Evolutionary conservation across 2,888 invertebrate species (phyloP).

Genomic region (Microdon myrmicae): DNA sequence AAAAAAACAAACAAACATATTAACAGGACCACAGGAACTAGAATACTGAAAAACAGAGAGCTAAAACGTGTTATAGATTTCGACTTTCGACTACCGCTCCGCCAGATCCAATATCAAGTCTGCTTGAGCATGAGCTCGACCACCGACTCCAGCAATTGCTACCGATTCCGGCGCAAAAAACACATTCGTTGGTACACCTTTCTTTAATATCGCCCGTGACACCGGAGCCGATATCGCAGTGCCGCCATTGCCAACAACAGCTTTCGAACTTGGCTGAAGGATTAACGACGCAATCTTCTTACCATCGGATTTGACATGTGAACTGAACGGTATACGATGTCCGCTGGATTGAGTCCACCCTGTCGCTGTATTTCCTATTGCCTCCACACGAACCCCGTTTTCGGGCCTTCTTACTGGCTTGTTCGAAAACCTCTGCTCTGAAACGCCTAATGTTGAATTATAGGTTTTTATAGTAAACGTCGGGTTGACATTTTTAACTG

Average conservation of each 20-base stretch:
- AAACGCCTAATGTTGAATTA: constrained; percentile 59
- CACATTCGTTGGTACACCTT: constrained; percentile 73
- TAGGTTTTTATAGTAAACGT: constrained; percentile 62
- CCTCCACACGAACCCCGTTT: constrained; percentile 58
- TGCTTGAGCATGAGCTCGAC: constrained; percentile 80
- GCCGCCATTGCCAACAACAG: constrained; percentile 74
- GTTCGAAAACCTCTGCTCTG: constrained; percentile 56
- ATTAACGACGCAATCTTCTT: constrained; percentile 66
- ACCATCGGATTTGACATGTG: constrained; percentile 38
- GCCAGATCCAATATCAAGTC: constrained; percentile 72
- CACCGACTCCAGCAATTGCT: constrained; percentile 80
- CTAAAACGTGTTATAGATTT: background rate
- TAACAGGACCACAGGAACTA: background rate
- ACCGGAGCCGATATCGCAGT: constrained; percentile 77
- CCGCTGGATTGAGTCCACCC: constrained; percentile 60
- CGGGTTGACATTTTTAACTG: constrained; percentile 61
- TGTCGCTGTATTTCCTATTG: constrained; percentile 62
- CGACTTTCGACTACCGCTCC: no score
- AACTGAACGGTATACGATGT: constrained; percentile 61
- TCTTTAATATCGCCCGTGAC: constrained; percentile 73
- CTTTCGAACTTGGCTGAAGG: constrained; percentile 75
- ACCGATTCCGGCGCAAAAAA: constrained; percentile 76
- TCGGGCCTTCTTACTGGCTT: background rate
- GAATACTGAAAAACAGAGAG: background rate
- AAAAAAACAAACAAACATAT: background rate